These are phyloP conservation scores for Agonopterix alstromeriana DNA, from an alignment of 2,888 invertebrate species.

Conservation along the genomic window DNA sequence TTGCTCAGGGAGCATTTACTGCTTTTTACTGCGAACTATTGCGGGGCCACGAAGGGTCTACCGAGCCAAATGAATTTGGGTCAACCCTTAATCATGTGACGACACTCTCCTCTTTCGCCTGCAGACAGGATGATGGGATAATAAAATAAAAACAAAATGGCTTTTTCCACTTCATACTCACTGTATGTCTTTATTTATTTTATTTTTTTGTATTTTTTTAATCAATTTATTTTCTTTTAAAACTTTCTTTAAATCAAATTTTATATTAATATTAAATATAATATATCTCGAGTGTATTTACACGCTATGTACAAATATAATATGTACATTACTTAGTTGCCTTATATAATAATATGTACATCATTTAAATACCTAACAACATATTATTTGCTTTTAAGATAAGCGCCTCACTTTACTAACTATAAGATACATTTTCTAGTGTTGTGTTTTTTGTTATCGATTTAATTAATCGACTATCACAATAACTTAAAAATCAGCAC, in stretches of 20 bases:
- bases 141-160: constrained; percentile 54
- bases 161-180: constrained; percentile 71
- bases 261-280: constrained; percentile 66
- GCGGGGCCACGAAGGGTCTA: too few species aligned
- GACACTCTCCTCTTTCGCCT: background rate
- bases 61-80: too few species aligned
- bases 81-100: too few species aligned
- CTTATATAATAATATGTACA: constrained; percentile 2
- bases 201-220: constrained; percentile 62
- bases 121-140: background rate
- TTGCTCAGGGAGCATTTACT: too few species aligned
- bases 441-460: too few species aligned
- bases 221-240: constrained; percentile 61
- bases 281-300: constrained; percentile 66
- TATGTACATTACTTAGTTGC: constrained; percentile 21
- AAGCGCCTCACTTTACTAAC: too few species aligned
- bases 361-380: constrained; percentile 1
- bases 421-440: too few species aligned
- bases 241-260: constrained; percentile 68
- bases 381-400: background rate
- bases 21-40: too few species aligned
- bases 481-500: too few species aligned
- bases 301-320: constrained; percentile 52
- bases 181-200: constrained; percentile 72
- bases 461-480: too few species aligned